Percentiles rank a stretch among this genome's conserved stretches.
phyloP scores from a whole-genome alignment of 2,113 vertebrate genomes.

The Azemiops feae region DNA sequence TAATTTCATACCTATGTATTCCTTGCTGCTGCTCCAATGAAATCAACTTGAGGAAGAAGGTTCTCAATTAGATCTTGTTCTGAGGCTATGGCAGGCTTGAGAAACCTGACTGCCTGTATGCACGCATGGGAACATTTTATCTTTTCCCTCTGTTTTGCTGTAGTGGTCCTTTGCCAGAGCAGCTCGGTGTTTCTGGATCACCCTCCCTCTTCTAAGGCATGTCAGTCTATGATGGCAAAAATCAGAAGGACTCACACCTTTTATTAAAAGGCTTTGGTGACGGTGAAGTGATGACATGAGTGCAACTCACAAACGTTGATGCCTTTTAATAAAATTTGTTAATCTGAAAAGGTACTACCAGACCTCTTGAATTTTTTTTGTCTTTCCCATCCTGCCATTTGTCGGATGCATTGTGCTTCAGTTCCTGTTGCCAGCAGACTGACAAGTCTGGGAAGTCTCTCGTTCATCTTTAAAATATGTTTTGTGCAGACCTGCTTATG shows the following conservation, averaged over 20 bases:
- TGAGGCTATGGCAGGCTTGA: neutral
- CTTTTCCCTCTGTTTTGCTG: neutral
- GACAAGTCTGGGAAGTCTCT: neutral
- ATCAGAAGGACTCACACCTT: neutral
- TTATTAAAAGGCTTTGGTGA: neutral
- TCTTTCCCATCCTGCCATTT: neutral
- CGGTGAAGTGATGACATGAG: neutral
- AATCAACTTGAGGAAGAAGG: neutral
- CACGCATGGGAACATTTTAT: neutral
- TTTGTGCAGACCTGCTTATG: neutral
- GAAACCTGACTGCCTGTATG: neutral
- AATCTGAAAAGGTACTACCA: neutral
- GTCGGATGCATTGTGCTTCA: neutral
- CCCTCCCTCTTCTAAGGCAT: neutral
- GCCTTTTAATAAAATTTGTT: neutral
- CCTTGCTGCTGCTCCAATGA: neutral
- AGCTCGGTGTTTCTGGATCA: neutral
- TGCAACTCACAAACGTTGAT: neutral
- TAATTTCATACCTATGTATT: too few relatives aligned
- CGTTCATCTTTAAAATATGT: neutral
- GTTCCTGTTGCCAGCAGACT: neutral
- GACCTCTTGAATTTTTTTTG: neutral
- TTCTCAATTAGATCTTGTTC: neutral
- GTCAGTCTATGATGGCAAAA: neutral
- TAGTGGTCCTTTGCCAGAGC: neutral